These are phyloP conservation scores for Apteryx owenii DNA, from an alignment of 2,113 vertebrate genomes.

Conservation along the genomic window DNA sequence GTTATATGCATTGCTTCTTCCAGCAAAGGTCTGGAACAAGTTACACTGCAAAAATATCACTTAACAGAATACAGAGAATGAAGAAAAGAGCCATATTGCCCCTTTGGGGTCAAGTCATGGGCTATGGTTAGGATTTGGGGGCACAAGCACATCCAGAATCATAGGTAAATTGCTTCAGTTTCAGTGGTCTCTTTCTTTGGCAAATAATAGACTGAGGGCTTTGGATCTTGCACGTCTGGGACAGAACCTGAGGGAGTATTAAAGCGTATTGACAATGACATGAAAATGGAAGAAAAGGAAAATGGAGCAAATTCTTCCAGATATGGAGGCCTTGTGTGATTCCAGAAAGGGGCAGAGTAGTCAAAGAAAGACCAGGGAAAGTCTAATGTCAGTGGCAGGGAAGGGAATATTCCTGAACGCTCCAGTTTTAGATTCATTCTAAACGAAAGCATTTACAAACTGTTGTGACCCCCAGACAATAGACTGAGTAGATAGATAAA, in stretches of 20 bases:
- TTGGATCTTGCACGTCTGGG: background rate
- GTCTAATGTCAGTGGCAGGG: background rate
- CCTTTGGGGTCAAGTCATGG: background rate
- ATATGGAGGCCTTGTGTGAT: background rate
- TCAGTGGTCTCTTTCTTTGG: background rate
- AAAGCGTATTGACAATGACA: background rate
- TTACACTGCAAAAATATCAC: constrained; percentile 37
- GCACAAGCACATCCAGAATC: background rate
- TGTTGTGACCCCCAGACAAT: background rate
- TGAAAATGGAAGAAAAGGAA: background rate
- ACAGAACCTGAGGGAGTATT: background rate
- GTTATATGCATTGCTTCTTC: constrained; percentile 40
- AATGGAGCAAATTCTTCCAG: background rate
- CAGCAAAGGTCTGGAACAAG: constrained; percentile 62
- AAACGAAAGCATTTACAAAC: background rate
- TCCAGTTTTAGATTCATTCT: background rate
- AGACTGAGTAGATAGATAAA: background rate
- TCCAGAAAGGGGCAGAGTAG: background rate
- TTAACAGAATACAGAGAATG: constrained; percentile 5
- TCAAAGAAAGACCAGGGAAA: background rate
- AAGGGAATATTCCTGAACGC: background rate
- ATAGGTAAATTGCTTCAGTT: background rate
- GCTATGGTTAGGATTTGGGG: background rate
- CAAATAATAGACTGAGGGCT: background rate
- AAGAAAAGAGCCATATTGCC: background rate